Evolutionary conservation across 2,113 vertebrate species (phyloP).

Genomic region (Phalacrocorax aristotelis): DNA sequence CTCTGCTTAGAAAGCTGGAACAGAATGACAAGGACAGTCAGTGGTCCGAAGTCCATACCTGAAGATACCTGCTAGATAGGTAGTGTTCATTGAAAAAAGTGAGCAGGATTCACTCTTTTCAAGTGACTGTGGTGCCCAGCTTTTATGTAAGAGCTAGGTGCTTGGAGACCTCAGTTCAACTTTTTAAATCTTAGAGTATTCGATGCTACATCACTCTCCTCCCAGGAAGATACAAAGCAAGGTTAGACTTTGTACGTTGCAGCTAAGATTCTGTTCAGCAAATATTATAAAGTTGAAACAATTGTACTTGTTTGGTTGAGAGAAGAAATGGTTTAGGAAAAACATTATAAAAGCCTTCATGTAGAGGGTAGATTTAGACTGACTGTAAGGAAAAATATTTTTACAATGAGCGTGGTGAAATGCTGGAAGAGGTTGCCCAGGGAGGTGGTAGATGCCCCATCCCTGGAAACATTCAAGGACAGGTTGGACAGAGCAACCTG

Average conservation of each 20-base stretch:
- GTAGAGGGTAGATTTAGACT: too few relatives aligned
- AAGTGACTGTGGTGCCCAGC: neutral
- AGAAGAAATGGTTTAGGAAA: neutral
- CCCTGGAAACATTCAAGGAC: too few relatives aligned
- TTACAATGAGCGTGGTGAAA: too few relatives aligned
- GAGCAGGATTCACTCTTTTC: neutral
- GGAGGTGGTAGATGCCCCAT: too few relatives aligned
- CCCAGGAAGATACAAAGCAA: neutral
- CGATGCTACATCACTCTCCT: neutral
- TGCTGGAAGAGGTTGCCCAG: too few relatives aligned
- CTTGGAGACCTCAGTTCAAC: neutral
- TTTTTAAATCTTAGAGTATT: neutral
- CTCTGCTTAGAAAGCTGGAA: neutral
- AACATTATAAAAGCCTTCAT: neutral
- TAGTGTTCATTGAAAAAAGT: neutral
- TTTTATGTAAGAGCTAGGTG: neutral
- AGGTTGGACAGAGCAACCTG: too few relatives aligned
- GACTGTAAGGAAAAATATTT: too few relatives aligned
- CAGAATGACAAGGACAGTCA: neutral
- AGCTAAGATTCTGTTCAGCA: neutral
- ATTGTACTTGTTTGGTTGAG: neutral
- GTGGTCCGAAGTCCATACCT: neutral
- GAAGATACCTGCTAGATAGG: neutral
- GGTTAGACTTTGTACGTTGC: neutral
- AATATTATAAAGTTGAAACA: neutral